Evolutionary conservation across 2,113 vertebrate species (phyloP).

Genomic region (Tychaedon coryphoeus): DNA sequence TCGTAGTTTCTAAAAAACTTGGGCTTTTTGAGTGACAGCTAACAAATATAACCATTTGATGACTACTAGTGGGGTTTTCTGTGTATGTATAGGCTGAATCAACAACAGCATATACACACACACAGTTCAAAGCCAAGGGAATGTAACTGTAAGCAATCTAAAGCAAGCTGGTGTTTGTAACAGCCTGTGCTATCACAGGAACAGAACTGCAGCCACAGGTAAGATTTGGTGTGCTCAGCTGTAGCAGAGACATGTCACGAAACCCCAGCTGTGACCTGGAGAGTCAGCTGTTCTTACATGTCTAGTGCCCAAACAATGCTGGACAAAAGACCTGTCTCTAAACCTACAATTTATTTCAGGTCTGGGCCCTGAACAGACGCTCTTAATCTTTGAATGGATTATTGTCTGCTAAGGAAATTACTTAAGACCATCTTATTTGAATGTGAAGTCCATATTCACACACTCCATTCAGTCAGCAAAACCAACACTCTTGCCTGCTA

Average conservation of each 20-base stretch:
- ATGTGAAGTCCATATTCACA: neutral
- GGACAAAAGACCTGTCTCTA: neutral
- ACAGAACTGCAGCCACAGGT: neutral
- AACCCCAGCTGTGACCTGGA: neutral
- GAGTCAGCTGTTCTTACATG: neutral
- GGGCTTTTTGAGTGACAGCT: neutral
- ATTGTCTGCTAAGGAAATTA: conserved; percentile 28
- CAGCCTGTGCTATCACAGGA: neutral
- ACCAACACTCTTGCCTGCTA: neutral
- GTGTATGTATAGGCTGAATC: neutral
- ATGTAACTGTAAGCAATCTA: neutral
- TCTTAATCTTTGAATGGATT: neutral
- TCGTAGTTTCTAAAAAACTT: neutral
- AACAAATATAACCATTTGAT: neutral
- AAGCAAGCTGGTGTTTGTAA: neutral
- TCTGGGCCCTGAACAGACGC: conserved; percentile 1
- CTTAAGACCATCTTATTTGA: conserved; percentile 13
- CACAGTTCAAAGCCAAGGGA: neutral
- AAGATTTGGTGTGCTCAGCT: neutral
- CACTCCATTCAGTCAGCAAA: neutral
- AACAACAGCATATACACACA: neutral
- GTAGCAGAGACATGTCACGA: neutral
- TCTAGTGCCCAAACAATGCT: neutral
- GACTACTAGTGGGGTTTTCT: neutral
- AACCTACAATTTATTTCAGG: neutral